Conservation (phyloP, 2,797 vertebrate species). For the Poeciliopsis gracilis region DNA sequence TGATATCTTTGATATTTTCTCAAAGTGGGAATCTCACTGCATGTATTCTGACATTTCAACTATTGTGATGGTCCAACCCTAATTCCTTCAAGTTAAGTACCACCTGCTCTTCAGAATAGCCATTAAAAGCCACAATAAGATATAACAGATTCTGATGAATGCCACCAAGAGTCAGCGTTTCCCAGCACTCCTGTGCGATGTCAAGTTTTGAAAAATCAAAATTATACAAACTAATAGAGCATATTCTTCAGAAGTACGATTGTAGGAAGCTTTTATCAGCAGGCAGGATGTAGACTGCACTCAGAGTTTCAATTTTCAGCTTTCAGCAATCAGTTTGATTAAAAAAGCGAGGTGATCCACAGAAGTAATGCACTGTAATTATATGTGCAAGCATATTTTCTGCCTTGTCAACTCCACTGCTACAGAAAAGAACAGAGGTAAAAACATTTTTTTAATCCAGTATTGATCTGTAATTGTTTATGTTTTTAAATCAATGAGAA, state of each 20-base stretch:
- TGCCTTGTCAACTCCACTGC: background rate
- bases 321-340: background rate
- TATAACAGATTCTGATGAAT: background rate
- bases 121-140: background rate
- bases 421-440: background rate
- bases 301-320: background rate
- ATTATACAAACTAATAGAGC: background rate
- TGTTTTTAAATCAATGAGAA: background rate
- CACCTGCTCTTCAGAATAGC: background rate
- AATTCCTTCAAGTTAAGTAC: constrained; percentile 2
- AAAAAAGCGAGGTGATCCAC: background rate
- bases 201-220: background rate
- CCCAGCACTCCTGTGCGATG: background rate
- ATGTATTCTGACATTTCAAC: background rate
- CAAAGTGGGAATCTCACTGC: background rate
- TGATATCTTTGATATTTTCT: background rate
- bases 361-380: background rate
- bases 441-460: background rate
- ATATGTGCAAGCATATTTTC: background rate
- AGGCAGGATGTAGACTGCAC: background rate
- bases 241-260: background rate
- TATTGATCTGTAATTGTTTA: background rate
- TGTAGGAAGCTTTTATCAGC: background rate
- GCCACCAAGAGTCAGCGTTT: background rate
- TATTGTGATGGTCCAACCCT: background rate